Conservation (phyloP, 2,113 vertebrate genomes). For the Dasyprocta punctata region DNA sequence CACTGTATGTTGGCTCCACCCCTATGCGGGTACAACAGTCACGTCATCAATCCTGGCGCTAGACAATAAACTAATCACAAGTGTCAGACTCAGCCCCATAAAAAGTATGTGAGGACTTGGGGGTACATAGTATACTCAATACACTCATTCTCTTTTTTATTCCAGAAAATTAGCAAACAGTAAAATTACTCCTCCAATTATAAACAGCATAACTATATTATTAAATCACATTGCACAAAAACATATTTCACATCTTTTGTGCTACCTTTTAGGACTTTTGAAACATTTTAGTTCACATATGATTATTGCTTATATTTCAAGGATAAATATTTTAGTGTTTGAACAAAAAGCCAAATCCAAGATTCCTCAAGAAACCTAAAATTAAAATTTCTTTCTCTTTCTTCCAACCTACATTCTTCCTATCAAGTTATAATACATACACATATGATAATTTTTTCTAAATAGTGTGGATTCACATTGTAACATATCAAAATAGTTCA, state of each 20-base stretch:
- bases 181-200: not conserved
- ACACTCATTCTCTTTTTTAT: not conserved
- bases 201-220: not conserved
- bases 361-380: not conserved
- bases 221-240: not conserved
- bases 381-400: not conserved
- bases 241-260: not conserved
- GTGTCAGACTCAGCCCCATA: too few relatives aligned
- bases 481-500: not conserved
- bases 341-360: conserved; percentile 36
- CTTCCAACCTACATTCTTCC: not conserved
- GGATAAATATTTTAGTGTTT: conserved; percentile 17
- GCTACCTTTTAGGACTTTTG: not conserved
- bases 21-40: too few relatives aligned
- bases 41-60: too few relatives aligned
- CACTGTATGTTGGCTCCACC: too few relatives aligned
- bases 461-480: not conserved
- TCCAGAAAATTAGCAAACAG: not conserved
- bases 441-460: not conserved
- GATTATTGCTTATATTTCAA: not conserved
- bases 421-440: not conserved
- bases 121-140: too few relatives aligned
- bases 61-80: too few relatives aligned
- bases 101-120: too few relatives aligned
- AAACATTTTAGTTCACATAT: not conserved